Conservation (phyloP, 2,113 vertebrate genomes). For the Pomatostomus ruficeps region DNA sequence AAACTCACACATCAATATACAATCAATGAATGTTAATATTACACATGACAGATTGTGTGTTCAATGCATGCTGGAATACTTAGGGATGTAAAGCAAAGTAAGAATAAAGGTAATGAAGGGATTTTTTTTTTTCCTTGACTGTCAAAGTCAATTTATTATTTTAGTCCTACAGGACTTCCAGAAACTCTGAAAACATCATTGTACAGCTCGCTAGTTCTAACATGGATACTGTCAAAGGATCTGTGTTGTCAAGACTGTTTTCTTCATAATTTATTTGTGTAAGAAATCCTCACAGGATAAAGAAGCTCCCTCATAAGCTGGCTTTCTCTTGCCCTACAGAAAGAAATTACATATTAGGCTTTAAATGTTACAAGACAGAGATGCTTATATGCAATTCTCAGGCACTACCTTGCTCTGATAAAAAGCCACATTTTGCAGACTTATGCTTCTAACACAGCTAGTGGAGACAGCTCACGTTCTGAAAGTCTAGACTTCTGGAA, state of each 20-base stretch:
- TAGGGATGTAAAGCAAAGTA: slow-evolving; percentile 34
- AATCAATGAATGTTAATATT: slow-evolving; percentile 28
- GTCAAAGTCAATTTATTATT: slow-evolving; percentile 74
- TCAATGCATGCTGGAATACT: slow-evolving; percentile 34
- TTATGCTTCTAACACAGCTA: background rate
- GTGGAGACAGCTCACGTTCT: background rate
- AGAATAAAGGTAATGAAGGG: slow-evolving; percentile 52
- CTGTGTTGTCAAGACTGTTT: slow-evolving; percentile 9
- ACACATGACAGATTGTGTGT: background rate
- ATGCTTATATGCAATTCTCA: background rate
- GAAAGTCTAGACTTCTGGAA: background rate
- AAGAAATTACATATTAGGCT: background rate
- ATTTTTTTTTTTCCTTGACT: background rate
- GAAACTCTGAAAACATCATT: slow-evolving; percentile 68
- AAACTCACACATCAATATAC: slow-evolving; percentile 2
- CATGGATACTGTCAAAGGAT: slow-evolving; percentile 63
- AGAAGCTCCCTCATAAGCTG: background rate
- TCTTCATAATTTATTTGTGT: slow-evolving; percentile 47
- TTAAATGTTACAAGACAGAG: background rate
- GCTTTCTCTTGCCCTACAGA: slow-evolving; percentile 12
- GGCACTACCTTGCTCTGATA: background rate
- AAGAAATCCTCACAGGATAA: slow-evolving; percentile 39
- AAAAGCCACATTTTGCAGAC: background rate
- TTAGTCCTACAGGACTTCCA: slow-evolving; percentile 66
- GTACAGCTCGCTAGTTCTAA: slow-evolving; percentile 60